Evolutionary conservation across 2,113 vertebrate species (phyloP), one percentile per base, ranked within the genome.

Genomic region (Apteryx owenii): DNA sequence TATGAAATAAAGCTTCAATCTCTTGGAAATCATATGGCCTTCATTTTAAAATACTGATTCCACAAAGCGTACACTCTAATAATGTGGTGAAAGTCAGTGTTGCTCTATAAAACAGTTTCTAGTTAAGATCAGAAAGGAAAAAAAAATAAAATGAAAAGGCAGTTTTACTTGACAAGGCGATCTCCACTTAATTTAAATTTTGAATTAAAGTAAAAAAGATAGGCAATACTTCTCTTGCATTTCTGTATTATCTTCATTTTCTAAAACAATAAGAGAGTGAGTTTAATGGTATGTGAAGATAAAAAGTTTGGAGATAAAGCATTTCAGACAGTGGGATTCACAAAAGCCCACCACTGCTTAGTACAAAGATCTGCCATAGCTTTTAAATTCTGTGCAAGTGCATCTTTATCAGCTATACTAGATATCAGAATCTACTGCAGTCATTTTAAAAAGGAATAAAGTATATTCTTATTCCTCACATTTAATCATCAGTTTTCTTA

Each of bases 381-480:
- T 92, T 93, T 89, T 80, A 76, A 61, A 92, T 95, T 93, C 94
- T 87, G 38, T 75, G 88, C 1, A 5, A 85, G 42, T 68, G n/a
- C 22, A 36, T 10, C 44, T 36, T 84, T 72, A 54, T 82, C 77
- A 85, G 56, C 56, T 62, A 61, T 56, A 48, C 53, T 38, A 50
- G 54, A 79, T 40, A 95, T 76, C 6, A 5, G 66, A 85, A 87
- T 72, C 66, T 11, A 53, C 56, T 58, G 48, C 23, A 89, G 70
- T 85, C 48, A 70, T 92, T 89, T 95, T 31, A 79, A 68, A 92
- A 89, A 92, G 25, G 53, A 89, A 91, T 77, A 40, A 92, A 87
- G 7, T 42, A 15, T 36, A 73, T 87, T 83, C 66, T 42, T 68
- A 84, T 73, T 85, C 42, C 5, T 87, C 48, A 61, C 58, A 61